Percentiles rank a stretch among this genome's conserved stretches.
phyloP scores from a whole-genome alignment of 1,140 invertebrate genomes.

The Andricus grossulariae region DNA sequence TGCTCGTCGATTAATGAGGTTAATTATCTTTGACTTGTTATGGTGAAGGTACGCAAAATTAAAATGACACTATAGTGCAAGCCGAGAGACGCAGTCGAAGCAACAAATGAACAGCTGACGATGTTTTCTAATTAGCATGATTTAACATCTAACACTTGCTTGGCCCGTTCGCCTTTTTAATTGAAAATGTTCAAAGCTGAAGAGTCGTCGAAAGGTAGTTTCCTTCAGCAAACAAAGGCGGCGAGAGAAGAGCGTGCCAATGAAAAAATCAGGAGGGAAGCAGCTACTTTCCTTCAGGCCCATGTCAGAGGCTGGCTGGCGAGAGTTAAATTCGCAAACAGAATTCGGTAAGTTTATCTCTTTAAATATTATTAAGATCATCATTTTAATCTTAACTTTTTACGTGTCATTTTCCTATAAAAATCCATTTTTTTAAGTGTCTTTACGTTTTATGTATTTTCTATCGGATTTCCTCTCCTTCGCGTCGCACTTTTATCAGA shows the following conservation, averaged over 20 bases:
- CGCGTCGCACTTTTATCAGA: too few species aligned
- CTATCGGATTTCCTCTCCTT: too few species aligned
- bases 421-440: too few species aligned
- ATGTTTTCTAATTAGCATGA: conserved; percentile 58
- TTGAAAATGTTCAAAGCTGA: conserved; percentile 78
- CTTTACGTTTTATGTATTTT: too few species aligned
- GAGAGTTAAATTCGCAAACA: conserved; percentile 76
- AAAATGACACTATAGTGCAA: conserved; percentile 21
- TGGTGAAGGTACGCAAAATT: not conserved
- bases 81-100: conserved; percentile 39
- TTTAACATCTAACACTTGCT: conserved; percentile 42
- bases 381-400: conserved; percentile 28
- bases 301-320: conserved; percentile 84
- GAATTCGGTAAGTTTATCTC: conserved; percentile 79
- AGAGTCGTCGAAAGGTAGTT: conserved; percentile 80
- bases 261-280: conserved; percentile 86
- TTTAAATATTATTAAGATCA: not conserved
- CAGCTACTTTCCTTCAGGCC: conserved; percentile 84
- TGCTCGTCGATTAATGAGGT: conserved; percentile 33
- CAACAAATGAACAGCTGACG: conserved; percentile 56
- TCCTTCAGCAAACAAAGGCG: conserved; percentile 90
- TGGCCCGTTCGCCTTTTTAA: conserved; percentile 28
- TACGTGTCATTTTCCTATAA: not conserved
- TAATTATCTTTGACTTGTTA: not conserved
- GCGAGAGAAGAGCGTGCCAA: conserved; percentile 89